Conservation (phyloP, 2,113 vertebrate species). For the Vidua chalybeata region DNA sequence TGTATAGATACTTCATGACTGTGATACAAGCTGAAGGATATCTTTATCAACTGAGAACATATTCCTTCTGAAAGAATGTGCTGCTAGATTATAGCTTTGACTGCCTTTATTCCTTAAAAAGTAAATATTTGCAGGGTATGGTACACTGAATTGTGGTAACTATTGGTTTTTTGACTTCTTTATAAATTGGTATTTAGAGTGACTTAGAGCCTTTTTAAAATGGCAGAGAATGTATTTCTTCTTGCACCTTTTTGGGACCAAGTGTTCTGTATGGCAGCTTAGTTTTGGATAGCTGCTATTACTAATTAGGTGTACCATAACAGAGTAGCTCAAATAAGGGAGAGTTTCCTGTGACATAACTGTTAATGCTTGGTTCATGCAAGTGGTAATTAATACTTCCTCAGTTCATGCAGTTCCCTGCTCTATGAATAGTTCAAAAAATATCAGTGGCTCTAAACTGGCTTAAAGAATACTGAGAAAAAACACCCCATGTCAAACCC, state of each 20-base stretch:
- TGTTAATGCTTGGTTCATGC: not conserved
- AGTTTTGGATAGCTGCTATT: not conserved
- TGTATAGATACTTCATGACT: not conserved
- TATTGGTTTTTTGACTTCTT: not conserved
- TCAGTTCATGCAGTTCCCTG: not conserved
- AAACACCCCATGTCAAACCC: not conserved
- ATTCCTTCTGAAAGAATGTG: not conserved
- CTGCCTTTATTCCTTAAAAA: not conserved
- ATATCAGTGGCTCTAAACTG: not conserved
- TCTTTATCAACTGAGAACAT: not conserved
- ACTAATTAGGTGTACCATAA: too few species aligned
- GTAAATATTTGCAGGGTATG: not conserved
- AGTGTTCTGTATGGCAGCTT: not conserved
- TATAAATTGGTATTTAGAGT: not conserved
- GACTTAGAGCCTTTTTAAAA: not conserved
- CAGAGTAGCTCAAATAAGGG: not conserved
- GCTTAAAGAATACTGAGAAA: not conserved
- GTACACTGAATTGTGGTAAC: not conserved
- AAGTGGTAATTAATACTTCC: not conserved
- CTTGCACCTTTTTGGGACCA: not conserved
- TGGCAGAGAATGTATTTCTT: not conserved
- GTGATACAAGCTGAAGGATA: not conserved
- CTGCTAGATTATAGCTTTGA: not conserved
- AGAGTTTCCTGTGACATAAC: not conserved
- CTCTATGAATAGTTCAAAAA: not conserved